Evolutionary conservation across 1,140 invertebrate species (phyloP), one percentile per base, ranked within the genome.

Genomic region (Thaumetopoea pityocampa): DNA sequence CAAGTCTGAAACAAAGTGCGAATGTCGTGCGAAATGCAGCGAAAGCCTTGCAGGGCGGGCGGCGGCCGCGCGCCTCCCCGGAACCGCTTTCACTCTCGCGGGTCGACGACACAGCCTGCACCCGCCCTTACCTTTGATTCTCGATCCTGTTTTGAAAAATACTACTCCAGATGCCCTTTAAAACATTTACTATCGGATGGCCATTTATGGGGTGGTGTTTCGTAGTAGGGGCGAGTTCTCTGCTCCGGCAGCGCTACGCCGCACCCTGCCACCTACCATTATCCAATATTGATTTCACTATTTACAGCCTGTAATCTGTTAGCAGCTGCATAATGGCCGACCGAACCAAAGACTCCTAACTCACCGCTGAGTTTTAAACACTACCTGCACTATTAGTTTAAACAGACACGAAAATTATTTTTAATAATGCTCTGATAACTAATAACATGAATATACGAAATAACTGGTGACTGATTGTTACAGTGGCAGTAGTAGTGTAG

Each of bases 61-160:
- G 71, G 71, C 67, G 61, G 60, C 48, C 48, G 34, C 32, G 36
- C 47, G 62, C 67, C 74, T 59, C 69, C 76, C 76, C 76, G 76
- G 79, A 80, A 83, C 68, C 59, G 76, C 79, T 83, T 83, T 83
- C 79, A 83, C 79, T 83, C 74, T 83, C 79, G 62, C 68, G 61
- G 79, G 79, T 83, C 76, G 73, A 54, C 68, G 79, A 82, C 78
- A 80, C 71, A 68, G 71, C 62, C 67, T 69, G 72, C 53, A 71
- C 49, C 54, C 54, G 62, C 76, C 73, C 70, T 61, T 77, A 77
- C 78, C 52, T 40, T 24, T 10, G 44, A 48, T 60, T 60, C 67
- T 72, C 74, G 72, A 70, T 22, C 15, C 28, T 14, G 9, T 23
- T 17, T 7, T 4, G 15, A 15, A 29, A 8, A 4, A 8, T 12